phyloP scores from a whole-genome alignment of 2,113 vertebrate species.

The Channa argus region DNA sequence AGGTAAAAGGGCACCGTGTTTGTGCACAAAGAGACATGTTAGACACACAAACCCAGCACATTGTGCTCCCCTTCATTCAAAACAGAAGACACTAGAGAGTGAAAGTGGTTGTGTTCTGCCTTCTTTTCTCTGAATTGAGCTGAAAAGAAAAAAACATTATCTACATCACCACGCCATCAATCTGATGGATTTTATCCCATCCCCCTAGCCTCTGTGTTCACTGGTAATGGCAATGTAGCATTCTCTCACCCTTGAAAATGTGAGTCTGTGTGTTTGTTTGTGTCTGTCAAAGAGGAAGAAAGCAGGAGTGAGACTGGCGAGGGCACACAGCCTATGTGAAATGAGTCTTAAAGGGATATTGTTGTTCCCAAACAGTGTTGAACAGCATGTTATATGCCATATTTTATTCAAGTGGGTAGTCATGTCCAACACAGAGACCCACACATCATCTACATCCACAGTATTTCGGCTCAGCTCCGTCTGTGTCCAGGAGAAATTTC shows the following conservation, averaged over 20 bases:
- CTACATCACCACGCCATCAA: slow-evolving; percentile 83
- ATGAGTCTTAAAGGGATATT: slow-evolving; percentile 76
- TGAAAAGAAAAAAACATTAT: slow-evolving; percentile 81
- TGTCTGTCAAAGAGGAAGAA: slow-evolving; percentile 38
- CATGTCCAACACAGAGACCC: slow-evolving; percentile 57
- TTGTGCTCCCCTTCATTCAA: slow-evolving; percentile 63
- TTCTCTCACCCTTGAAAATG: slow-evolving; percentile 75
- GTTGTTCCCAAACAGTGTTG: slow-evolving; percentile 68
- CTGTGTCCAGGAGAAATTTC: slow-evolving; percentile 41
- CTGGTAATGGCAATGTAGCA: slow-evolving; percentile 74
- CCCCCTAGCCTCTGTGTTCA: slow-evolving; percentile 61
- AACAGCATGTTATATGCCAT: slow-evolving; percentile 59
- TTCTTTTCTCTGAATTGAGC: slow-evolving; percentile 74
- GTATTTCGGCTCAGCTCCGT: slow-evolving; percentile 40
- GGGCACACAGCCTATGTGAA: slow-evolving; percentile 56
- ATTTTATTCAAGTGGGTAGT: slow-evolving; percentile 70
- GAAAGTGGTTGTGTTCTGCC: slow-evolving; percentile 70
- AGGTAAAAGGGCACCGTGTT: slow-evolving; percentile 64
- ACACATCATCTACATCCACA: slow-evolving; percentile 20
- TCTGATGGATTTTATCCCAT: slow-evolving; percentile 77
- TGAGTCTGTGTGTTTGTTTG: slow-evolving; percentile 61
- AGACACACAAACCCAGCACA: slow-evolving; percentile 49
- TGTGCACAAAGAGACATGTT: slow-evolving; percentile 65
- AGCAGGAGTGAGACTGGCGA: slow-evolving; percentile 36
- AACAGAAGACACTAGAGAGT: slow-evolving; percentile 55